Evolutionary conservation across 2,113 vertebrate genomes (phyloP).

Genomic region (Gila orcuttii): DNA sequence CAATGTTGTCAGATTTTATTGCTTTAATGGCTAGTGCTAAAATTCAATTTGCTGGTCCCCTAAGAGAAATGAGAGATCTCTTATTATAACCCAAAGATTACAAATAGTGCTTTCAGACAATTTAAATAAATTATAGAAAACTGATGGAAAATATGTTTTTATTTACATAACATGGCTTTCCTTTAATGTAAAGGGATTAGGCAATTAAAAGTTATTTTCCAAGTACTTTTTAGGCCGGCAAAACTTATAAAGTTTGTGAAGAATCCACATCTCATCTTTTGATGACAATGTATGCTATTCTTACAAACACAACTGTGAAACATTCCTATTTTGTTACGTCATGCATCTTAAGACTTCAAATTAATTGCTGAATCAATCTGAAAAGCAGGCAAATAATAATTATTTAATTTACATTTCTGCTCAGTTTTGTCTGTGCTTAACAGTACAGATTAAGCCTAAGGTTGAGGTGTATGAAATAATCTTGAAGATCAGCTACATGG

Average conservation of each 20-base stretch:
- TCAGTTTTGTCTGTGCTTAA: background rate
- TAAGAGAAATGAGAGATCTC: background rate
- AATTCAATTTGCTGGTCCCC: background rate
- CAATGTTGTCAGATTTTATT: background rate
- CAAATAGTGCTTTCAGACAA: background rate
- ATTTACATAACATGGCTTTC: conserved; percentile 66
- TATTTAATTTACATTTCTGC: background rate
- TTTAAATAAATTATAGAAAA: background rate
- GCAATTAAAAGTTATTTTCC: conserved; percentile 55
- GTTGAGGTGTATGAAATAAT: background rate
- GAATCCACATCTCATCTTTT: conserved; percentile 7
- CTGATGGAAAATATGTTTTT: conserved; percentile 72
- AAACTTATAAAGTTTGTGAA: conserved; percentile 44
- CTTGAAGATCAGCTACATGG: background rate
- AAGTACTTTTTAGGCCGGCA: conserved; percentile 62
- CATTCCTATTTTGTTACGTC: conserved; percentile 38
- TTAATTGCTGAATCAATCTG: conserved; percentile 15
- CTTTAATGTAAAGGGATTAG: conserved; percentile 56
- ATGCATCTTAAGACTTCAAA: conserved; percentile 45
- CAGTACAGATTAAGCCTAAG: background rate
- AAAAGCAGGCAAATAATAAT: conserved; percentile 41
- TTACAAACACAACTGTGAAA: conserved; percentile 40
- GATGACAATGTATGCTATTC: conserved; percentile 14
- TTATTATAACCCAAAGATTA: conserved; percentile 1
- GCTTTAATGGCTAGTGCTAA: too few relatives aligned